Evolutionary conservation across 2,113 vertebrate species (phyloP), one percentile per base, ranked within the genome.

Genomic region (Etheostoma cragini): DNA sequence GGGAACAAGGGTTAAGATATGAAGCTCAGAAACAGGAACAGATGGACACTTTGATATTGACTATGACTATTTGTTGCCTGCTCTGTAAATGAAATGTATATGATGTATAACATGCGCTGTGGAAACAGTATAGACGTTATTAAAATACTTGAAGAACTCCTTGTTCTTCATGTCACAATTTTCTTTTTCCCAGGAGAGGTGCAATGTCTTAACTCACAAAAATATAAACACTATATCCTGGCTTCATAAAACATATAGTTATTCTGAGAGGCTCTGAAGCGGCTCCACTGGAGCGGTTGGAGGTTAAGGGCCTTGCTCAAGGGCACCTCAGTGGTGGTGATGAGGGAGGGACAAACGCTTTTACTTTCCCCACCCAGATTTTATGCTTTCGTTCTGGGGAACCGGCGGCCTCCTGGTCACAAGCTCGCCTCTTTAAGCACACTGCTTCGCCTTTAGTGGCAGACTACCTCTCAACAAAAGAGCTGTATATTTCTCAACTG

Each of bases 211-310:
- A 57, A 57, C 62, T 82, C 78, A 60, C 21, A 67, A 64, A 75
- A 67, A 85, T 35, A 42, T 52, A 82, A 85, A 82, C 53, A 79
- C 57, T 49, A 70, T 58, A 75, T 83, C 58, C 33, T 12, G 62
- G 50, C 63, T 86, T 69, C 49, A 74, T 76, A 52, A 78, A 78
- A 45, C 56, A 0, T 80, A 75, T 11, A 76, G 66, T 79, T 82
- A 87, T 88, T 88, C 77, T 85, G 74, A 86, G 58, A 81, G 72
- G 22, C 57, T 89, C 82, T 26, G 26, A 26, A 30, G 30, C 30
- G 4, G 30, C 30, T 30, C 30, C 30, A 30, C 30, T 3, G 30
- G 3, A 30, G 3, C 30, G 4, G 30, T 30, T 30, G 30, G 30
- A 30, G 30, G 30, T 30, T 4, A 30, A 30, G 30, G 30, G 30